Conservation (phyloP, 2,113 vertebrate genomes). For the Lethenteron reissneri region DNA sequence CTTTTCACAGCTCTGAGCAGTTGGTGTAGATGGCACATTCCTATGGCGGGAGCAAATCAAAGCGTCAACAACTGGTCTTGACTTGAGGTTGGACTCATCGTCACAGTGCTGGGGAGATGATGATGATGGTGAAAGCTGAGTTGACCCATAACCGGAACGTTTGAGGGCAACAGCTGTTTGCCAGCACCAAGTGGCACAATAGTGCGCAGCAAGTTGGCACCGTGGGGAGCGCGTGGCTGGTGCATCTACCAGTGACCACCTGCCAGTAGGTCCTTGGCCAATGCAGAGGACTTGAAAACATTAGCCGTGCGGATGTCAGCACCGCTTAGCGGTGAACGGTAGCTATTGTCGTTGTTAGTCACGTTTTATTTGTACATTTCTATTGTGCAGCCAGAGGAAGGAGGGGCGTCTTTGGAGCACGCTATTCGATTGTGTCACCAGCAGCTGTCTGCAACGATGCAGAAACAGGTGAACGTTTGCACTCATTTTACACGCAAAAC, state of each 20-base stretch:
- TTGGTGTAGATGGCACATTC: no score
- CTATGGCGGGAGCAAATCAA: no score
- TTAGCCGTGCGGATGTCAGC: no score
- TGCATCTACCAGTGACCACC: background rate
- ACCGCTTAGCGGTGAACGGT: background rate
- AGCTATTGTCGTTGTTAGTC: background rate
- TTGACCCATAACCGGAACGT: no score
- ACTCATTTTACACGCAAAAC: slow-evolving; percentile 10
- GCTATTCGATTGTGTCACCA: slow-evolving; percentile 96
- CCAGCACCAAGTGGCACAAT: background rate
- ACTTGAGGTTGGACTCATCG: no score
- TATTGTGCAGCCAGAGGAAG: slow-evolving; percentile 51
- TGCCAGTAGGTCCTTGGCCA: background rate
- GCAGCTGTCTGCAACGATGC: slow-evolving; percentile 61
- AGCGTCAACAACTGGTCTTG: no score
- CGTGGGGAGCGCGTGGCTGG: background rate
- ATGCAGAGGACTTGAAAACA: background rate
- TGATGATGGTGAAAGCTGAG: no score
- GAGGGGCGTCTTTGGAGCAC: slow-evolving; percentile 79
- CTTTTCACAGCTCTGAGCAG: no score
- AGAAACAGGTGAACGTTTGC: slow-evolving; percentile 54
- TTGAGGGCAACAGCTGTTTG: background rate
- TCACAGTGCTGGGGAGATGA: no score
- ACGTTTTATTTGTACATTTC: background rate
- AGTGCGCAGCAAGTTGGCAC: background rate